Conservation (phyloP, 2,888 invertebrate genomes). For the Notodonta ziczac region DNA sequence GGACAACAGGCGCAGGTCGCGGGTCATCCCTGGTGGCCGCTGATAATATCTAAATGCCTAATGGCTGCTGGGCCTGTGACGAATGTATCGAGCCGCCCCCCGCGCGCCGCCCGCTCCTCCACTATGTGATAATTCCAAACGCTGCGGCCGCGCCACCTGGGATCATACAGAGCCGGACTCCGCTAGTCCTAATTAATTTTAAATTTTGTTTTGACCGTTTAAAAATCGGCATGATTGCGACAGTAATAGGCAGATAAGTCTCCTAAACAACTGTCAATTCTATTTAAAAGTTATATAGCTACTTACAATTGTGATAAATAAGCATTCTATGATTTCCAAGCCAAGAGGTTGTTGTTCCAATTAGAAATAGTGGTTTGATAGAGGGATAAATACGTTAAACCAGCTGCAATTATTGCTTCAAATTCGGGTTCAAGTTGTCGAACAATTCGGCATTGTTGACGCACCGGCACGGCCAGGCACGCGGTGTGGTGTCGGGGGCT, state of each 20-base stretch:
- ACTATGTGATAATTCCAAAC: constrained; percentile 85
- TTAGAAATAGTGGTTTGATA: no score
- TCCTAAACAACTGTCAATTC: no score
- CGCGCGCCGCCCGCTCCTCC: constrained; percentile 65
- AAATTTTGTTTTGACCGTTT: not conserved
- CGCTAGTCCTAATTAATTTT: constrained; percentile 12
- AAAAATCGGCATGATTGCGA: no score
- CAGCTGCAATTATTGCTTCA: constrained; percentile 3
- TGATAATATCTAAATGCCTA: constrained; percentile 86
- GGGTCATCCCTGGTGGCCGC: constrained; percentile 75
- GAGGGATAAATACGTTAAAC: not conserved
- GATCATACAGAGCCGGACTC: constrained; percentile 77
- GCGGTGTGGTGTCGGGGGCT: constrained; percentile 58
- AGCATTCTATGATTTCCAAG: no score
- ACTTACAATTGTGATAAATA: no score
- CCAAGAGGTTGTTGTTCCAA: no score
- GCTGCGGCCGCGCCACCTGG: constrained; percentile 85
- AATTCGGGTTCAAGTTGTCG: constrained; percentile 46
- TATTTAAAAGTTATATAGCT: no score
- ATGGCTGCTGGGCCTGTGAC: constrained; percentile 85
- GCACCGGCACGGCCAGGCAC: constrained; percentile 52
- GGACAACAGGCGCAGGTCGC: constrained; percentile 76
- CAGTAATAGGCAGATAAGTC: no score
- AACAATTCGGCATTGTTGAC: constrained; percentile 70
- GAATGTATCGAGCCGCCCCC: constrained; percentile 76